Evolutionary conservation across 2,888 invertebrate genomes (phyloP), one percentile per base, ranked within the genome.

Genomic region (Corbicula japonica): DNA sequence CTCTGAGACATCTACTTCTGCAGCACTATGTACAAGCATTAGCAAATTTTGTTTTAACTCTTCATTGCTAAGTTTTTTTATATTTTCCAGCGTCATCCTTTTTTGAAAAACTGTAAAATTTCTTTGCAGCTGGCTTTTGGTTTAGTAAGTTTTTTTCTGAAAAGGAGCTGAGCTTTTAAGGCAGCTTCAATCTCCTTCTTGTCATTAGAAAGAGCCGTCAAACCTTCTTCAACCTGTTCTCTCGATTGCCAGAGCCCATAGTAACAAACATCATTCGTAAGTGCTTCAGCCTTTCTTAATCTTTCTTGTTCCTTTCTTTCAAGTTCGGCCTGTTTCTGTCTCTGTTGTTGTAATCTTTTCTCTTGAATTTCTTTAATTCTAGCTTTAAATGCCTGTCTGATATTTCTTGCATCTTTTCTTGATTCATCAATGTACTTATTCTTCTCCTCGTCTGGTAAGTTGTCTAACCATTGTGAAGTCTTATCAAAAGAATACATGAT

Each of bases 401-500:
- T 34, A 61, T 77, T 30, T 44, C 54, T 50, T 21, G 78, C 75
- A 56, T 75, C 66, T 50, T 70, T 70, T 66, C 65, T 77, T 5
- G 81, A 72, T 30, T 70, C 56, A 21, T 77, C 71, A n/a, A 77
- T 32, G 28, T 74, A 48, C n/a, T 74, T 50, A 5, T 74, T 41
- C 38, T 28, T 77, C 38, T 73, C 58, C 21, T 62, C 65, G 38
- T 46, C 63, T 38, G 50, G 30, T 2, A 74, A 30, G 12, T 56
- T 46, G 3, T 41, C 28, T 15, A 81, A 34, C 78, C 78, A 82
- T 56, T 66, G 28, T 15, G 66, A 34, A n/a, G 78, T 84, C 50
- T 84, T 80, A 35, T 84, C 80, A 32, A 71, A 68, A 4, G 70
- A 54, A 56, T 80, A 83, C 63, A 83, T 61, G 2, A 76, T 26